Conservation (phyloP, 2,113 vertebrate species). For the Dipodomys ordii region DNA sequence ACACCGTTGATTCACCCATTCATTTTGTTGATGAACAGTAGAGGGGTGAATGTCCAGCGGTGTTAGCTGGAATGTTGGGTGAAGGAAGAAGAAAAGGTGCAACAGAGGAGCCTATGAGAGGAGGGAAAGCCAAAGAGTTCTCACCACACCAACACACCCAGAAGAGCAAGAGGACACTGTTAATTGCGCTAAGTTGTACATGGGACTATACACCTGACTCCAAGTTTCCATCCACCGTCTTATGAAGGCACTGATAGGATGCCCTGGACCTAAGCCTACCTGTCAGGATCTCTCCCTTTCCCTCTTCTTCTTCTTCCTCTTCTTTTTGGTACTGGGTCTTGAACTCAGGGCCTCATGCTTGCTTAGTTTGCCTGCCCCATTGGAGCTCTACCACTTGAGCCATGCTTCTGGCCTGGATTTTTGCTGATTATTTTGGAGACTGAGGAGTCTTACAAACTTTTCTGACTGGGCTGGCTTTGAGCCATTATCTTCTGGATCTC, state of each 20-base stretch:
- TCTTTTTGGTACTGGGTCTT: too few relatives aligned
- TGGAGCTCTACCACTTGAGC: too few relatives aligned
- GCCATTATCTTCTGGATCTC: too few relatives aligned
- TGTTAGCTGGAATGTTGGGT: neutral
- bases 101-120: neutral
- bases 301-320: too few relatives aligned
- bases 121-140: neutral
- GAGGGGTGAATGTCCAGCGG: neutral
- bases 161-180: neutral
- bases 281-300: too few relatives aligned
- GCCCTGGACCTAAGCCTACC: neutral
- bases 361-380: too few relatives aligned
- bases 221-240: neutral
- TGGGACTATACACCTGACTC: neutral
- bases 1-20: neutral
- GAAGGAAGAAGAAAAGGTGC: too few relatives aligned
- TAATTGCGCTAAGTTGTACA: neutral
- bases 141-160: neutral
- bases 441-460: too few relatives aligned
- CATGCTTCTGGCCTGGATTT: too few relatives aligned
- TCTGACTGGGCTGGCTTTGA: too few relatives aligned
- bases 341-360: too few relatives aligned
- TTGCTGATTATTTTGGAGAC: too few relatives aligned
- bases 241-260: neutral
- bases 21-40: slow-evolving; percentile 52